Evolutionary conservation across 2,797 vertebrate species (phyloP).

Genomic region (Rhynchotus rufescens): DNA sequence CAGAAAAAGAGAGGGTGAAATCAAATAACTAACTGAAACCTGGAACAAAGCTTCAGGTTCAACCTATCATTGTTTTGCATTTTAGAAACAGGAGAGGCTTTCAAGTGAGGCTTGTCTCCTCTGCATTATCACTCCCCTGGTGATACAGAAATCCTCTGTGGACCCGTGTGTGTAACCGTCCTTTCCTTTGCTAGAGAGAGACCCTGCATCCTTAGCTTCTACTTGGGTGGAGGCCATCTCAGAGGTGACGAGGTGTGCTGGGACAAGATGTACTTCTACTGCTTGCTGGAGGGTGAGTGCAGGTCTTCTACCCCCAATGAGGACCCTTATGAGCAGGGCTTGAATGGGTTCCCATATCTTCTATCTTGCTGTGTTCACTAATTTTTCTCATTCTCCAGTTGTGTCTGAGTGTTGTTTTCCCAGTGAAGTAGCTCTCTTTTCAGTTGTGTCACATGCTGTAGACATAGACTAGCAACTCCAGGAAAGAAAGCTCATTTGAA

Average conservation of each 20-base stretch:
- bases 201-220: not conserved
- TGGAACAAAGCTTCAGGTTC: not conserved
- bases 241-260: too few relatives aligned
- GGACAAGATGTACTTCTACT: too few relatives aligned
- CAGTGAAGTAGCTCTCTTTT: too few relatives aligned
- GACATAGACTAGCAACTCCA: too few relatives aligned
- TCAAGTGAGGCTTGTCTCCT: not conserved
- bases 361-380: not conserved
- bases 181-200: not conserved
- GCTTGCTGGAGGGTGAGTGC: too few relatives aligned
- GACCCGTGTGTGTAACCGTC: not conserved
- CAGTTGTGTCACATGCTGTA: too few relatives aligned
- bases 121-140: not conserved
- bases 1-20: not conserved
- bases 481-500: not conserved
- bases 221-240: too few relatives aligned
- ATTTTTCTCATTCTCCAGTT: too few relatives aligned
- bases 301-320: too few relatives aligned
- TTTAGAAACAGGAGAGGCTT: not conserved
- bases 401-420: too few relatives aligned
- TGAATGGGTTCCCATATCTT: not conserved
- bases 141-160: not conserved
- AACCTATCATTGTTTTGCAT: not conserved
- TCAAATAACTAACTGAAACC: not conserved
- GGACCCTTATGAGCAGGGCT: too few relatives aligned